Evolutionary conservation across 2,888 invertebrate species (phyloP).

Genomic region (Leptopilina myrica): DNA sequence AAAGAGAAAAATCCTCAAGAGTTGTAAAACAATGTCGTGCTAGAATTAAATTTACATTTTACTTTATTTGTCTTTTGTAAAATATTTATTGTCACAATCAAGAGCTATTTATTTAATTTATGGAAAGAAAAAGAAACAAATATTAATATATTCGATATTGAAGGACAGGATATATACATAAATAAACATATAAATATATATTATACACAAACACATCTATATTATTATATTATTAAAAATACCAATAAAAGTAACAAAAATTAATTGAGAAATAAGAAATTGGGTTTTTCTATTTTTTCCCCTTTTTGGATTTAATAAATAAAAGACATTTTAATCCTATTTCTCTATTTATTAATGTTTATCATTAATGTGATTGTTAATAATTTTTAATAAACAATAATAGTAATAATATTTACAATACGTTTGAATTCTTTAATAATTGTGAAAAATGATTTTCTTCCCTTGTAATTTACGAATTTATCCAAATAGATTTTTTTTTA

Average conservation of each 20-base stretch:
- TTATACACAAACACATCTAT: slow-evolving; percentile 49
- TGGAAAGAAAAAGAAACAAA: slow-evolving; percentile 66
- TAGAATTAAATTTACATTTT: slow-evolving; percentile 20
- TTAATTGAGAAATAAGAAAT: slow-evolving; percentile 55
- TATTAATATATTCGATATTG: slow-evolving; percentile 73
- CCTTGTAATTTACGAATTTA: no score
- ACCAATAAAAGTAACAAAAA: slow-evolving; percentile 69
- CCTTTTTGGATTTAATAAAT: background rate
- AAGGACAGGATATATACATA: slow-evolving; percentile 67
- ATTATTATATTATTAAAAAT: slow-evolving; percentile 67
- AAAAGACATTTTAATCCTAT: background rate
- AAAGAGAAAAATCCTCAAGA: background rate
- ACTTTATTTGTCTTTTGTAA: slow-evolving; percentile 72
- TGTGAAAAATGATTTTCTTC: no score
- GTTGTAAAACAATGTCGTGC: background rate
- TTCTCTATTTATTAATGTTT: no score
- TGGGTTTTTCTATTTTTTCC: slow-evolving; percentile 21
- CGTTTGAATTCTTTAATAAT: no score
- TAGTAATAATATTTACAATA: no score
- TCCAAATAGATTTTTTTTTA: no score
- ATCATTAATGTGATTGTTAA: no score
- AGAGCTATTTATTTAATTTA: slow-evolving; percentile 75
- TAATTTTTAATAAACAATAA: no score
- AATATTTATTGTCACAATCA: slow-evolving; percentile 72
- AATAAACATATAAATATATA: slow-evolving; percentile 52